These are phyloP conservation scores for Eulimnadia texana DNA, from an alignment of 1,140 invertebrate genomes.

Conservation along the genomic window DNA sequence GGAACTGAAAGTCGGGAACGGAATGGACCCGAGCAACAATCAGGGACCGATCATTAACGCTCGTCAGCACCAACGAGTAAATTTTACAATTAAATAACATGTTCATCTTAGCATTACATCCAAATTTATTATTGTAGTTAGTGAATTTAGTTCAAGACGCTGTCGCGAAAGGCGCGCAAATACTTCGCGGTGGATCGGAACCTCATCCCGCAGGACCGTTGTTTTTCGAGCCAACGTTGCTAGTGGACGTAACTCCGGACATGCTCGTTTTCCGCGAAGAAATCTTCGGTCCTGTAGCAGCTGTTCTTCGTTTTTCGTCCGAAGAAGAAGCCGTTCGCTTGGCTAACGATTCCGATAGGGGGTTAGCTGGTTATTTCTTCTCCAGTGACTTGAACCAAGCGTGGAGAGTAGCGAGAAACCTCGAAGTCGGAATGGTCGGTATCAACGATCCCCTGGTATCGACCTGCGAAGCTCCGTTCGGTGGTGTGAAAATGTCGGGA, in stretches of 20 bases:
- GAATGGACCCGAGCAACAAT: too few species aligned
- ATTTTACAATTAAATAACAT: too few species aligned
- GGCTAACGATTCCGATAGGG: slow-evolving; percentile 57
- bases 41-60: too few species aligned
- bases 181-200: too few species aligned
- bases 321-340: slow-evolving; percentile 75
- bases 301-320: slow-evolving; percentile 58
- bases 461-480: slow-evolving; percentile 61
- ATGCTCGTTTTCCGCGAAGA: slow-evolving; percentile 79
- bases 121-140: too few species aligned
- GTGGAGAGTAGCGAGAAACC: slow-evolving; percentile 65
- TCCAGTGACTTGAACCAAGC: slow-evolving; percentile 80
- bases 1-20: too few species aligned
- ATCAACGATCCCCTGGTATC: slow-evolving; percentile 93
- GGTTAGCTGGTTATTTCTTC: slow-evolving; percentile 83
- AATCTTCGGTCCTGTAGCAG: slow-evolving; percentile 89
- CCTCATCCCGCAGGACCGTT: slow-evolving; percentile 46
- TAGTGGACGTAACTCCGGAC: slow-evolving; percentile 58
- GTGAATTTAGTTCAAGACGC: too few species aligned
- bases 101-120: too few species aligned
- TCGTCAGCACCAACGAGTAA: too few species aligned
- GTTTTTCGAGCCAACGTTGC: slow-evolving; percentile 83
- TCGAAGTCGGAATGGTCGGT: slow-evolving; percentile 63
- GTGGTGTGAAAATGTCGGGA: slow-evolving; percentile 93
- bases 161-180: too few species aligned